Evolutionary conservation across 2,797 vertebrate species (phyloP).

Genomic region (Malacoraja senta): DNA sequence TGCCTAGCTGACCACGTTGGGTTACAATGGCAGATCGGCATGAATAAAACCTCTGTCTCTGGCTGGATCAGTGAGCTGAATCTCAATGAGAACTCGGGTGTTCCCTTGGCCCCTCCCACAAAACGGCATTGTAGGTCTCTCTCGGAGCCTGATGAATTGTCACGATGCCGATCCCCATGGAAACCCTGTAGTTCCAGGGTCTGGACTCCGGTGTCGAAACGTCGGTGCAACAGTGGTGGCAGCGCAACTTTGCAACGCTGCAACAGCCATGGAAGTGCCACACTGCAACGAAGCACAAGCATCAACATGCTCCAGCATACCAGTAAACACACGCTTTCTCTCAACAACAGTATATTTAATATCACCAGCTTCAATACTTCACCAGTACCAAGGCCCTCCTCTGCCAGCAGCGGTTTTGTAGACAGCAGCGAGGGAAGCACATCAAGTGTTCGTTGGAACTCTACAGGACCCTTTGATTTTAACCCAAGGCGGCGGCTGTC

Average conservation of each 20-base stretch:
- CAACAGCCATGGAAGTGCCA: slow-evolving; percentile 52
- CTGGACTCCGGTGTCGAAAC: slow-evolving; percentile 65
- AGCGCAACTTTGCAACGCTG: slow-evolving; percentile 57
- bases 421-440: slow-evolving; percentile 58
- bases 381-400: slow-evolving; percentile 56
- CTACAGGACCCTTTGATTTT: slow-evolving; percentile 49
- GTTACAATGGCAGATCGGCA: slow-evolving; percentile 53
- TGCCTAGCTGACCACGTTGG: slow-evolving; percentile 46
- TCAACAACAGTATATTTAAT: slow-evolving; percentile 47
- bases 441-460: slow-evolving; percentile 51
- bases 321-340: slow-evolving; percentile 44
- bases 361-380: slow-evolving; percentile 52
- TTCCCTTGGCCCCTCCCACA: slow-evolving; percentile 57
- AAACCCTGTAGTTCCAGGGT: slow-evolving; percentile 61
- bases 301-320: slow-evolving; percentile 49
- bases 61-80: slow-evolving; percentile 54
- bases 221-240: slow-evolving; percentile 61
- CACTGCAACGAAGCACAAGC: slow-evolving; percentile 53
- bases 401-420: slow-evolving; percentile 60
- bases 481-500: slow-evolving; percentile 59
- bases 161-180: slow-evolving; percentile 59
- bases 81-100: slow-evolving; percentile 52
- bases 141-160: slow-evolving; percentile 63
- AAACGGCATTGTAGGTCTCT: slow-evolving; percentile 66
- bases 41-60: slow-evolving; percentile 43